phyloP scores from a whole-genome alignment of 2,888 invertebrate species.

The Byasa hedistus region DNA sequence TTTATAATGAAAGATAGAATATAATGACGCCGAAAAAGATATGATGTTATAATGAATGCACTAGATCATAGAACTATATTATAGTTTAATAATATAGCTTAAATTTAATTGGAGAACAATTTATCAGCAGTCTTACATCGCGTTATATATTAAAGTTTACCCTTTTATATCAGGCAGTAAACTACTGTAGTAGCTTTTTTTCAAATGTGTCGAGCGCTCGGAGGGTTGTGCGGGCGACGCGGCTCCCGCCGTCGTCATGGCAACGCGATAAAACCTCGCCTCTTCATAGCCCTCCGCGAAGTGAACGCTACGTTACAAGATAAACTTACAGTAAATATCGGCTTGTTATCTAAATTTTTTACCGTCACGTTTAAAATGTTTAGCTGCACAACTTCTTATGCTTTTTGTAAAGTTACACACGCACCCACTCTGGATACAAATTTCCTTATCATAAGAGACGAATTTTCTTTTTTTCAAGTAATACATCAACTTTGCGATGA shows the following conservation, averaged over 20 bases:
- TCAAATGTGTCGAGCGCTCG: slow-evolving; percentile 58
- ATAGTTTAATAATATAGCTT: neutral
- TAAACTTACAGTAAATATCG: slow-evolving; percentile 29
- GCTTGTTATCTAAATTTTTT: slow-evolving; percentile 24
- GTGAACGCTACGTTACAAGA: slow-evolving; percentile 57
- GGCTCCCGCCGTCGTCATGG: slow-evolving; percentile 72
- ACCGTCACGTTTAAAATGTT: slow-evolving; percentile 20
- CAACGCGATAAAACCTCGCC: slow-evolving; percentile 79
- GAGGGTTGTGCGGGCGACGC: slow-evolving; percentile 69
- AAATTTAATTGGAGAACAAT: neutral
- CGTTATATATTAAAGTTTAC: neutral
- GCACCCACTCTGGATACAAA: neutral
- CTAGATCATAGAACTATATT: too few relatives aligned
- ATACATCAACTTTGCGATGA: too few relatives aligned
- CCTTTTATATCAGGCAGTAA: slow-evolving; percentile 51
- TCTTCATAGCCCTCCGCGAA: slow-evolving; percentile 71
- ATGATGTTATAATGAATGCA: too few relatives aligned
- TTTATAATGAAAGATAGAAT: too few relatives aligned
- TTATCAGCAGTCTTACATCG: neutral
- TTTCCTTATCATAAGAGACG: too few relatives aligned
- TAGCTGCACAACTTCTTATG: neutral
- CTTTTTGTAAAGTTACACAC: neutral
- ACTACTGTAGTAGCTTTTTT: slow-evolving; percentile 66
- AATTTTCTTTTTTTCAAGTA: too few relatives aligned
- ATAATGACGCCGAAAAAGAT: too few relatives aligned